These are phyloP conservation scores for Chiroxiphia lanceolata DNA, from an alignment of 2,797 vertebrate species.

Conservation along the genomic window DNA sequence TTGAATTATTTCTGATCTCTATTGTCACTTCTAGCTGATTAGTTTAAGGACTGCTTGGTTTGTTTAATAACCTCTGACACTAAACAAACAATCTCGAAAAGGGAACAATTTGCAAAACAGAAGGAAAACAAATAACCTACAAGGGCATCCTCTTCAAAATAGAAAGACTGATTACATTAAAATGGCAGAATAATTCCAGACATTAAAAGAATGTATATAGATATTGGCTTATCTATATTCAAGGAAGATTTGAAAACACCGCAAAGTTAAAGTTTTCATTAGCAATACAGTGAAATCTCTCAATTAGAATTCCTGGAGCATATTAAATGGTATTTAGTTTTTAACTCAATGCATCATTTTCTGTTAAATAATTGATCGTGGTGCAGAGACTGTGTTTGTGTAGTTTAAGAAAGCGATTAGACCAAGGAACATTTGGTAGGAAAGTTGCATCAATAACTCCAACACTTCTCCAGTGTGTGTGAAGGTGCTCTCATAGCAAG, in stretches of 20 bases:
- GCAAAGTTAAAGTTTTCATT: constrained; percentile 74
- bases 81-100: constrained; percentile 77
- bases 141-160: constrained; percentile 70
- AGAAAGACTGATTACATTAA: constrained; percentile 71
- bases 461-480: neutral
- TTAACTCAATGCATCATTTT: constrained; percentile 82
- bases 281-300: constrained; percentile 51
- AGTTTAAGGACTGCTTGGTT: constrained; percentile 74
- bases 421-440: constrained; percentile 69
- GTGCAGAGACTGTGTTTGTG: constrained; percentile 81
- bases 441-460: constrained; percentile 70
- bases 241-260: constrained; percentile 69
- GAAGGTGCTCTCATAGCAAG: neutral
- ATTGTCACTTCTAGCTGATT: constrained; percentile 68
- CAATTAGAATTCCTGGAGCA: constrained; percentile 79
- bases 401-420: constrained; percentile 81
- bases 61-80: constrained; percentile 79
- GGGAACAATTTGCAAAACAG: constrained; percentile 77
- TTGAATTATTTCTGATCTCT: constrained; percentile 62
- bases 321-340: constrained; percentile 81
- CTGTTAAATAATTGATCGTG: constrained; percentile 83
- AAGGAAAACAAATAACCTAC: constrained; percentile 76
- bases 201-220: constrained; percentile 66
- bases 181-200: constrained; percentile 62
- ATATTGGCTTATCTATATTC: constrained; percentile 74